phyloP scores from a whole-genome alignment of 2,113 vertebrate genomes.

The Laterallus jamaicensis region DNA sequence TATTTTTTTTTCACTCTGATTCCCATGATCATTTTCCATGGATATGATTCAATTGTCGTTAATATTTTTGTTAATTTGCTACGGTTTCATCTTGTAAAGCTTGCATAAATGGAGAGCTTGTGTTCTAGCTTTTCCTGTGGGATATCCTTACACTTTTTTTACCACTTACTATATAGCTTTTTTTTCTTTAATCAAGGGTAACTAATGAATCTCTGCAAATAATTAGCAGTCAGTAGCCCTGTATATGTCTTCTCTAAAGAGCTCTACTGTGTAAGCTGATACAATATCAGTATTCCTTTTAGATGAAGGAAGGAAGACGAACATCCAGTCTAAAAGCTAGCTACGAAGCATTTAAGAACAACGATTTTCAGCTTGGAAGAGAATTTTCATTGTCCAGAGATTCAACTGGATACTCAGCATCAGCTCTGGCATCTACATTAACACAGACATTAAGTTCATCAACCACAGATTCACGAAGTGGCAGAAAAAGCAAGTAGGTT shows the following conservation, averaged over 20 bases:
- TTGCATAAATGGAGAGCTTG: neutral
- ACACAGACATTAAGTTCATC: slow-evolving; percentile 89
- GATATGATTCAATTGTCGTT: neutral
- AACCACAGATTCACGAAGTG: slow-evolving; percentile 88
- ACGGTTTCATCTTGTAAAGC: neutral
- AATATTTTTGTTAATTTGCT: neutral
- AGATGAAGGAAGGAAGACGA: slow-evolving; percentile 98
- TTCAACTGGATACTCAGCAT: slow-evolving; percentile 85
- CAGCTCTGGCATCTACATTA: slow-evolving; percentile 93
- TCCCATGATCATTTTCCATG: neutral
- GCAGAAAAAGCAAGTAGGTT: slow-evolving; percentile 96
- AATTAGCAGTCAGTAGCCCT: neutral
- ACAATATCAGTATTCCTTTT: slow-evolving; percentile 15
- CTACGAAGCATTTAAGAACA: slow-evolving; percentile 99
- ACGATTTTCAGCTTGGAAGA: slow-evolving; percentile 92
- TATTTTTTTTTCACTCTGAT: neutral
- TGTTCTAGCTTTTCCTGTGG: neutral
- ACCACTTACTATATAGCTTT: neutral
- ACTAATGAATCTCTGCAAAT: neutral
- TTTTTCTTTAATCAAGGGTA: neutral
- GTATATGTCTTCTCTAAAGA: neutral
- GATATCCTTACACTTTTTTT: neutral
- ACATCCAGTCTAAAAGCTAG: slow-evolving; percentile 97
- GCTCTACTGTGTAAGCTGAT: neutral
- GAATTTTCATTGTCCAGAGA: slow-evolving; percentile 93